phyloP scores from a whole-genome alignment of 2,888 invertebrate genomes.

The Archaeoteleia sp. region DNA sequence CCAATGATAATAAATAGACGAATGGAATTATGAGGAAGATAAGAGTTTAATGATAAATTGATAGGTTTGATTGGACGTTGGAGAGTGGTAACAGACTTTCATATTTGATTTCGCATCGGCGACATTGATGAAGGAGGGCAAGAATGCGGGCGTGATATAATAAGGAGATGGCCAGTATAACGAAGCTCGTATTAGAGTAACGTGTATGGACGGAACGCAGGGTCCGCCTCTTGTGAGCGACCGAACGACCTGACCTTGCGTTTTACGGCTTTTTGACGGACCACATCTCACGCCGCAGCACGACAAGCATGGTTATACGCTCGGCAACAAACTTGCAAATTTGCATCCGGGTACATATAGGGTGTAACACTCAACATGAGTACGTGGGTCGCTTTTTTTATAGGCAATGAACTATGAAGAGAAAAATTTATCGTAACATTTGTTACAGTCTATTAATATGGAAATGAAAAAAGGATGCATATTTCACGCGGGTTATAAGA shows the following conservation, averaged over 20 bases:
- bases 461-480: constrained; percentile 51
- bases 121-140: no score
- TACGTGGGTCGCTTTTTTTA: constrained; percentile 41
- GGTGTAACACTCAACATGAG: constrained; percentile 22
- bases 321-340: constrained; percentile 71
- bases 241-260: constrained; percentile 53
- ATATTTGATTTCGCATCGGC: no score
- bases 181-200: constrained; percentile 45
- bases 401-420: constrained; percentile 49
- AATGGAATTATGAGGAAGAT: no score
- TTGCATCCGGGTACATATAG: constrained; percentile 64
- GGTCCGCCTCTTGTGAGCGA: constrained; percentile 28
- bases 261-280: constrained; percentile 67
- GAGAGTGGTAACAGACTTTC: no score
- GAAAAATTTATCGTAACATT: constrained; percentile 52
- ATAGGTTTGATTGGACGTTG: no score
- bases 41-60: no score
- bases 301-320: constrained; percentile 61
- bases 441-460: constrained; percentile 55
- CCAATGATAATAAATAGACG: no score
- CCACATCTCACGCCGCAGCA: constrained; percentile 72
- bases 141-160: no score
- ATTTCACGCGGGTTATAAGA: constrained; percentile 48
- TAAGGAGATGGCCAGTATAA: constrained; percentile 39
- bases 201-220: constrained; percentile 22